Evolutionary conservation across 1,140 invertebrate genomes (phyloP).

Genomic region (Lepidurus apus): DNA sequence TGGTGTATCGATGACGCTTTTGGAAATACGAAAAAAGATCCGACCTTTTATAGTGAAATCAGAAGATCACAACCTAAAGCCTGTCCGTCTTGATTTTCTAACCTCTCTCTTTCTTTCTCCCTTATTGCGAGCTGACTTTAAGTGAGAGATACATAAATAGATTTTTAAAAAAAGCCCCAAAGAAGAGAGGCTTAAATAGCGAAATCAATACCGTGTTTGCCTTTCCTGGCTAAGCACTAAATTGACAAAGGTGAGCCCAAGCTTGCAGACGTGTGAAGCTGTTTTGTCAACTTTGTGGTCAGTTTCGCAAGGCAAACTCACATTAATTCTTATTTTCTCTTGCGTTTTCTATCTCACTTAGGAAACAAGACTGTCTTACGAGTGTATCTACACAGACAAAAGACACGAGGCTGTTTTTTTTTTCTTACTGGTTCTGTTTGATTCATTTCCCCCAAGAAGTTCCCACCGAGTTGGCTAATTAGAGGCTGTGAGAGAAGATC

Average conservation of each 20-base stretch:
- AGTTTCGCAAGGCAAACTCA: not conserved
- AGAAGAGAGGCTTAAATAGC: no score
- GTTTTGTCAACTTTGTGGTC: slow-evolving; percentile 19
- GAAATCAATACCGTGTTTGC: slow-evolving; percentile 2
- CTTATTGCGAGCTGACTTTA: no score
- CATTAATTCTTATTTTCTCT: not conserved
- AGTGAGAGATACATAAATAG: no score
- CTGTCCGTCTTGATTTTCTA: no score
- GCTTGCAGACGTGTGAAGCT: slow-evolving; percentile 20
- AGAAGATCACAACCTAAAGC: no score
- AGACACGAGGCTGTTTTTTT: not conserved
- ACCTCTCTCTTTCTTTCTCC: no score
- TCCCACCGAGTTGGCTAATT: slow-evolving; percentile 10
- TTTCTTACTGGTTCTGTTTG: not conserved
- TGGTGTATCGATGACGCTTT: no score
- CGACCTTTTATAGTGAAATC: no score
- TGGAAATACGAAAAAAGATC: no score
- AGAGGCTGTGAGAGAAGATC: slow-evolving; percentile 11
- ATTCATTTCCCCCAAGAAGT: not conserved
- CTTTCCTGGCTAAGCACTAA: slow-evolving; percentile 18
- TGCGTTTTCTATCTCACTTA: no score
- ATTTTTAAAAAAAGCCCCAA: no score
- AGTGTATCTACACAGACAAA: not conserved
- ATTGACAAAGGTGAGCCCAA: slow-evolving; percentile 17
- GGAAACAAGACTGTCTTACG: not conserved